These are phyloP conservation scores for Embidobia sp. DNA, from an alignment of 2,888 invertebrate genomes.

Conservation along the genomic window DNA sequence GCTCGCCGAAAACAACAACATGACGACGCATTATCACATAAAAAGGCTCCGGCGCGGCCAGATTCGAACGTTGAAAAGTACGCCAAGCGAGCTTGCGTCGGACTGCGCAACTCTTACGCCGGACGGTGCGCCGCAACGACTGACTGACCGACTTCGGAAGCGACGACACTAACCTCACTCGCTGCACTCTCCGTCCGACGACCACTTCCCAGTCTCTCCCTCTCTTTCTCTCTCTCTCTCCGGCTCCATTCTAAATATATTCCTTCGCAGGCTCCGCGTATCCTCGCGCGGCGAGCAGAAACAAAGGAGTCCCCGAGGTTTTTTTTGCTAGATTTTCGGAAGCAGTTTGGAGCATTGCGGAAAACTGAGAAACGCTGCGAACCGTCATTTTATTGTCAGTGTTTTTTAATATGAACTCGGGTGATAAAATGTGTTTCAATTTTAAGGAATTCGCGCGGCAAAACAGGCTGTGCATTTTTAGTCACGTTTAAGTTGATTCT, in stretches of 20 bases:
- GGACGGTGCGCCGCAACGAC: conserved; percentile 51
- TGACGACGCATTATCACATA: conserved; percentile 1
- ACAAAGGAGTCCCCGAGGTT: too few species aligned
- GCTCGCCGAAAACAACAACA: conserved; percentile 1
- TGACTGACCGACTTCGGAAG: conserved; percentile 57
- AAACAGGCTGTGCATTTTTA: too few species aligned
- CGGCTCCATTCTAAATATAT: conserved; percentile 51
- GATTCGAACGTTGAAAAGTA: background rate
- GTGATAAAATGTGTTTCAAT: too few species aligned
- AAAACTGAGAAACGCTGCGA: too few species aligned
- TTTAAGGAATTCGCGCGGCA: too few species aligned
- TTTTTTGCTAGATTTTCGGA: too few species aligned
- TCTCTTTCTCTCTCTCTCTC: too few species aligned
- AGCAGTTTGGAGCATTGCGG: too few species aligned
- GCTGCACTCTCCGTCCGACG: conserved; percentile 13
- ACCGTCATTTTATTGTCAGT: too few species aligned
- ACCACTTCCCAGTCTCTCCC: conserved; percentile 47
- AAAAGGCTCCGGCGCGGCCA: conserved; percentile 6
- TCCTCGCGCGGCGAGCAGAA: conserved; percentile 10
- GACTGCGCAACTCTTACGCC: conserved; percentile 31
- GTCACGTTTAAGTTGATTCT: too few species aligned
- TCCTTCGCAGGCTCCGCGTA: conserved; percentile 32
- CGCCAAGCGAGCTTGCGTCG: background rate
- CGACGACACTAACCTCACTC: conserved; percentile 47
- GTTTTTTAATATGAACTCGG: too few species aligned